A percentile compares a stretch with the other conserved stretches of the same genome.
Evolutionary conservation across 1,140 invertebrate species (phyloP).

Genomic region (Vanessa tameamea): DNA sequence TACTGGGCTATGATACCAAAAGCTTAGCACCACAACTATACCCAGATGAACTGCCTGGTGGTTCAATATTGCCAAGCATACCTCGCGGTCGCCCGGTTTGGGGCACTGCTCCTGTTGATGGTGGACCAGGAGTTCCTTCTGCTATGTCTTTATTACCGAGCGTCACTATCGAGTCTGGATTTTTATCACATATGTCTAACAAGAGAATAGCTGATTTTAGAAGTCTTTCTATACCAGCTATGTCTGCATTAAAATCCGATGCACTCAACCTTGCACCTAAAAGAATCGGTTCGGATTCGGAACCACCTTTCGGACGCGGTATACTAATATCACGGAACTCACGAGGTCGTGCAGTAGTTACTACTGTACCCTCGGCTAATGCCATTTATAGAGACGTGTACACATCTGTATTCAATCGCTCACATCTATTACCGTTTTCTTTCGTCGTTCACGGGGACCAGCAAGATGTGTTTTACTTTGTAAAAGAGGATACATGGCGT

Average conservation of each 20-base stretch:
- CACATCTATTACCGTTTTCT: conserved; percentile 92
- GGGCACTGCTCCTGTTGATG: conserved; percentile 79
- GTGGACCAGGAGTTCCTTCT: conserved; percentile 74
- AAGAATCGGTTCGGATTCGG: conserved; percentile 87
- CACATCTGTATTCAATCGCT: conserved; percentile 95
- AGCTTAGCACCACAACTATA: conserved; percentile 92
- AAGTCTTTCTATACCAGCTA: conserved; percentile 86
- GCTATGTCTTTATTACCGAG: conserved; percentile 79
- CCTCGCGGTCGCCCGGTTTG: conserved; percentile 82
- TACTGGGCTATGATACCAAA: conserved; percentile 92
- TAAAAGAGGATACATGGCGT: conserved; percentile 94
- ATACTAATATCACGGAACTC: conserved; percentile 91
- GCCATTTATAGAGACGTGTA: conserved; percentile 95
- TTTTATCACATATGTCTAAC: conserved; percentile 88
- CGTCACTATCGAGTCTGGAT: conserved; percentile 88
- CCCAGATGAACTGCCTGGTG: conserved; percentile 83
- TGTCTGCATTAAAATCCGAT: conserved; percentile 88
- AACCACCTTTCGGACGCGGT: conserved; percentile 94
- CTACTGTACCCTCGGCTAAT: conserved; percentile 92
- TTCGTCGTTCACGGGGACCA: conserved; percentile 93
- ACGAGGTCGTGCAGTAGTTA: conserved; percentile 90
- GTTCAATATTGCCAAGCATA: conserved; percentile 82
- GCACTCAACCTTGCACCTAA: conserved; percentile 86
- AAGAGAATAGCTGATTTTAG: conserved; percentile 87
- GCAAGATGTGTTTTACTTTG: conserved; percentile 97